A percentile compares a stretch with the other conserved stretches of the same genome.
Conservation (phyloP, 2,888 invertebrate species). For the Ethmia dodecea region DNA sequence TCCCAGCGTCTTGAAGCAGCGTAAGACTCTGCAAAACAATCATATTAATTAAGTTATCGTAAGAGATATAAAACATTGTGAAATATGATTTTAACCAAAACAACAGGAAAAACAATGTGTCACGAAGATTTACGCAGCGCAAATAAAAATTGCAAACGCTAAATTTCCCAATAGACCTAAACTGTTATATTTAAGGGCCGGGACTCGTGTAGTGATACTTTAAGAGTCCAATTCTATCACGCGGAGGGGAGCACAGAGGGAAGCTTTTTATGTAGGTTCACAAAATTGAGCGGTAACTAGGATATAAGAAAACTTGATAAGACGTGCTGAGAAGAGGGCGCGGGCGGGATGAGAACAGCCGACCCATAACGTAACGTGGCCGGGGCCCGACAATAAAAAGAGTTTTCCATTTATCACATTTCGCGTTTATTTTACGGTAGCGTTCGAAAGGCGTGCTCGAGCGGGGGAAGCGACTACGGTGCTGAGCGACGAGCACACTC, state of each 20-base stretch:
- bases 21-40: constrained; percentile 79
- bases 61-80: not conserved
- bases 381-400: constrained; percentile 68
- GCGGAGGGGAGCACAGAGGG: constrained; percentile 40
- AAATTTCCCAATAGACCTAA: constrained; percentile 23
- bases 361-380: constrained; percentile 65
- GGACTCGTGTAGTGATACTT: constrained; percentile 44
- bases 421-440: constrained; percentile 74
- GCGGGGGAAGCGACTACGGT: constrained; percentile 53
- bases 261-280: constrained; percentile 54
- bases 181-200: constrained; percentile 29
- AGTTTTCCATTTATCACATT: constrained; percentile 77
- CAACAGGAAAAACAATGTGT: constrained; percentile 2
- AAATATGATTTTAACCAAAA: not conserved
- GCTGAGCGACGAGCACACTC: constrained; percentile 56
- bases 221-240: constrained; percentile 47
- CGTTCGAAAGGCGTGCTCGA: constrained; percentile 61
- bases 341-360: constrained; percentile 48
- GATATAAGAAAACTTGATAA: constrained; percentile 71
- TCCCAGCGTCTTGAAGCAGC: constrained; percentile 87
- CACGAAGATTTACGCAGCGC: constrained; percentile 5
- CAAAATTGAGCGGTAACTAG: constrained; percentile 70
- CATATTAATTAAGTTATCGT: constrained; percentile 2
- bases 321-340: constrained; percentile 50
- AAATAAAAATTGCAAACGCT: constrained; percentile 11